Conservation (phyloP, 2,113 vertebrate genomes). For the Eurypyga helias region DNA sequence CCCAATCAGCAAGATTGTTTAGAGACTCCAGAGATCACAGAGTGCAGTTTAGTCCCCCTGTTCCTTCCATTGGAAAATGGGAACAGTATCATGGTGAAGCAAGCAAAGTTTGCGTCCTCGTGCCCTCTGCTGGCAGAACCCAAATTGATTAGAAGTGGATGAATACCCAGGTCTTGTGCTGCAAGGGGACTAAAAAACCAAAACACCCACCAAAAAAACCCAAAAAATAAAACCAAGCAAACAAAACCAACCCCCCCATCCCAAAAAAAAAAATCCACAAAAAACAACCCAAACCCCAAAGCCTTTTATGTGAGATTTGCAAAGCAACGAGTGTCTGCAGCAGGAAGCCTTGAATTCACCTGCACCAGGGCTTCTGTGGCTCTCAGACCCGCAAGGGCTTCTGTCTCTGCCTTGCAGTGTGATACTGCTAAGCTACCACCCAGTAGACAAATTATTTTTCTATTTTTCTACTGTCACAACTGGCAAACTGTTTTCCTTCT, state of each 20-base stretch:
- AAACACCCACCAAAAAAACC: too few relatives aligned
- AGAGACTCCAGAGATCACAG: not conserved
- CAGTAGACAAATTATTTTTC: not conserved
- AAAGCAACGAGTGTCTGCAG: not conserved
- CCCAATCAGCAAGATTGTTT: not conserved
- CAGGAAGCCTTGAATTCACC: too few relatives aligned
- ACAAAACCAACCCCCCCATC: too few relatives aligned
- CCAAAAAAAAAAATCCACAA: too few relatives aligned
- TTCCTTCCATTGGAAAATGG: not conserved
- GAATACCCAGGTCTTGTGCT: not conserved
- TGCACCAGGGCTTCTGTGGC: not conserved
- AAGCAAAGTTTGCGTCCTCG: not conserved
- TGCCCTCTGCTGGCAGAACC: not conserved
- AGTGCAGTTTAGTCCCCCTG: not conserved
- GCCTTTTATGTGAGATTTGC: not conserved
- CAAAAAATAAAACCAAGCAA: too few relatives aligned
- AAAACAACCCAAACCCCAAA: too few relatives aligned
- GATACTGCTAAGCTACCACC: not conserved
- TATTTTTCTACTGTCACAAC: not conserved
- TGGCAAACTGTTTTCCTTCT: not conserved
- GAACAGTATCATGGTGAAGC: fast-evolving
- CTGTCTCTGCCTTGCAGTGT: not conserved
- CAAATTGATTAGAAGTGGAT: fast-evolving
- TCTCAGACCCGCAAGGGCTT: not conserved
- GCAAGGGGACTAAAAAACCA: too few relatives aligned